These are phyloP conservation scores for Limonius californicus DNA, from an alignment of 1,140 invertebrate genomes.

Conservation along the genomic window DNA sequence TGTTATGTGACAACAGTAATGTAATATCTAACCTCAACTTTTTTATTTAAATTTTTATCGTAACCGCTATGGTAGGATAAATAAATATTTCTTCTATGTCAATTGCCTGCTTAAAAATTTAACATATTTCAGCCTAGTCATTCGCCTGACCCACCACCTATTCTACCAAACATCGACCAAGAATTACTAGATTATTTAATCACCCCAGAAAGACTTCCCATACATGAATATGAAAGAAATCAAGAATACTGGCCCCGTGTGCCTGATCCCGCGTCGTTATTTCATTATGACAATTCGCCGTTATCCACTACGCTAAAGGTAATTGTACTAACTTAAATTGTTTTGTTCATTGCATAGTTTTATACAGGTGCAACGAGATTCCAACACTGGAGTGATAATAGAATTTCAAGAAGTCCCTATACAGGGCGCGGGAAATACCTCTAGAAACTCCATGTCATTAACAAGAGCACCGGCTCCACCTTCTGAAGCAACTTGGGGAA, in stretches of 20 bases:
- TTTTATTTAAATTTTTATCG: too few relatives aligned
- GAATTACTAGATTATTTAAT: constrained; percentile 58
- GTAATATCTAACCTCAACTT: too few relatives aligned
- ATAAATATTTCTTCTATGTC: too few relatives aligned
- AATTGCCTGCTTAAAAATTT: too few relatives aligned
- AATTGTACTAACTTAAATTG: constrained; percentile 1
- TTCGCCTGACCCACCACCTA: constrained; percentile 47
- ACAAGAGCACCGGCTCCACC: constrained; percentile 58
- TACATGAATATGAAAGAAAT: constrained; percentile 57
- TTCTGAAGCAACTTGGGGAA: constrained; percentile 62
- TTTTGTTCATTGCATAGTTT: too few relatives aligned
- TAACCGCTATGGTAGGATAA: too few relatives aligned
- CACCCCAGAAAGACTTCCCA: constrained; percentile 58
- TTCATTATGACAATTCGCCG: constrained; percentile 50
- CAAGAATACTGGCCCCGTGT: constrained; percentile 58
- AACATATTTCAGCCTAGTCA: too few relatives aligned
- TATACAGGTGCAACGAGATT: constrained; percentile 61
- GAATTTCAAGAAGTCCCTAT: constrained; percentile 65
- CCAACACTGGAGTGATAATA: constrained; percentile 64
- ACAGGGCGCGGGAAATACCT: constrained; percentile 58
- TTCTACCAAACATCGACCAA: constrained; percentile 54
- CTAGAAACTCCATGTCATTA: constrained; percentile 74
- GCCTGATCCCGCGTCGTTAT: constrained; percentile 51
- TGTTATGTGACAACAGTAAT: too few relatives aligned
- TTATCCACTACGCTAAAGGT: constrained; percentile 52